Conservation (phyloP, 2,888 invertebrate genomes). For the Teleiodes luculella region DNA sequence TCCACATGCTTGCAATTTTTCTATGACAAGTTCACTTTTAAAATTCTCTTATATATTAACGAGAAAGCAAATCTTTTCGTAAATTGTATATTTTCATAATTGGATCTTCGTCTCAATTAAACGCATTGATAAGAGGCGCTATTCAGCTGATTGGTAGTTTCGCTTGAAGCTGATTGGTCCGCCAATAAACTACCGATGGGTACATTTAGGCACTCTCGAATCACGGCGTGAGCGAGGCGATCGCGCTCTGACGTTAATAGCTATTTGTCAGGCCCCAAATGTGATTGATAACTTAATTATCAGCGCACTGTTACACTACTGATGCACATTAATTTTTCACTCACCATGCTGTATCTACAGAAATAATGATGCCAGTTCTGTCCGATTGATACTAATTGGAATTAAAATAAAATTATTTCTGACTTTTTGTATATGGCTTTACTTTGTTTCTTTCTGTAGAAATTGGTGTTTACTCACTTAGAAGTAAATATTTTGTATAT, state of each 20-base stretch:
- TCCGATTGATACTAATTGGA: background rate
- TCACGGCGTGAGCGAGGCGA: conserved; percentile 40
- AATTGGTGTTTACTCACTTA: too few relatives aligned
- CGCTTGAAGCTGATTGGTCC: conserved; percentile 52
- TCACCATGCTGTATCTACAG: background rate
- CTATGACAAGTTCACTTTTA: too few relatives aligned
- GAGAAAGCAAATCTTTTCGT: too few relatives aligned
- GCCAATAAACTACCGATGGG: conserved; percentile 56
- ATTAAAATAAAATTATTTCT: too few relatives aligned
- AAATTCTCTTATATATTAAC: too few relatives aligned
- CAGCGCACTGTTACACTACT: conserved; percentile 15
- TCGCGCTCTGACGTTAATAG: conserved; percentile 61
- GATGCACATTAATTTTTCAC: background rate
- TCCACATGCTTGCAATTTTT: too few relatives aligned
- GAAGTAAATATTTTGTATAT: too few relatives aligned
- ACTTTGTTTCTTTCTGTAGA: too few relatives aligned
- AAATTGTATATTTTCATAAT: background rate
- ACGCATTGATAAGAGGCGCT: conserved; percentile 31
- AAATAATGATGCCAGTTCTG: background rate
- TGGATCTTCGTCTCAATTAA: conserved; percentile 12
- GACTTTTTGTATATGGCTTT: too few relatives aligned
- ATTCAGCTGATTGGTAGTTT: conserved; percentile 53
- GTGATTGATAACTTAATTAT: conserved; percentile 48
- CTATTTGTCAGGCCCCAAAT: conserved; percentile 66
- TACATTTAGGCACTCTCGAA: conserved; percentile 39